A percentile compares a stretch with the other conserved stretches of the same genome.
phyloP scores from a whole-genome alignment of 92 coral and sea anemone genomes.

The Anthopleura xanthogrammica region DNA sequence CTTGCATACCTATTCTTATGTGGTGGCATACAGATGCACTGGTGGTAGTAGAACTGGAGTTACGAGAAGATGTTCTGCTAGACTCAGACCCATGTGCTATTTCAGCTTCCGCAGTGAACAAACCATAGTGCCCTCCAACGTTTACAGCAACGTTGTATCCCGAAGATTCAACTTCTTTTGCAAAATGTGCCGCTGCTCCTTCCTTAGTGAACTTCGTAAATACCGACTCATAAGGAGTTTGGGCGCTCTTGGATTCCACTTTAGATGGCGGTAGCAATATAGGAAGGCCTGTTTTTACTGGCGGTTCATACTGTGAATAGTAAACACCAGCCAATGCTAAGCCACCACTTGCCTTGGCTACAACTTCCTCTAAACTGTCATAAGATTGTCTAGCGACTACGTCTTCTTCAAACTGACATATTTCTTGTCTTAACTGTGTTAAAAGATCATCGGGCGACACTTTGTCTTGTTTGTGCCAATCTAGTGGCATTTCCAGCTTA shows the following conservation, averaged over 20 bases:
- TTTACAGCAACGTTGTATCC: slow-evolving; percentile 9
- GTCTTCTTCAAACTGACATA: neutral
- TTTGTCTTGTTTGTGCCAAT: too few relatives aligned
- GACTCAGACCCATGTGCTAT: neutral
- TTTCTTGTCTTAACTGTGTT: slow-evolving; percentile 1
- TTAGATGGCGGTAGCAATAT: slow-evolving; percentile 16
- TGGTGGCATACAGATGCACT: slow-evolving; percentile 38
- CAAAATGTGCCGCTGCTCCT: slow-evolving; percentile 36
- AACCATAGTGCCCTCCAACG: neutral
- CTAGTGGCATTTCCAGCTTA: too few relatives aligned
- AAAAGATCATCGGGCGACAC: too few relatives aligned
- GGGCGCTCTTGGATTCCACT: neutral
- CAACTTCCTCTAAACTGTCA: slow-evolving; percentile 11
- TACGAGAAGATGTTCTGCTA: neutral
- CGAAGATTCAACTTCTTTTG: slow-evolving; percentile 31
- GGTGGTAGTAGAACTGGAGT: neutral
- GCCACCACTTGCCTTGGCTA: slow-evolving; percentile 36
- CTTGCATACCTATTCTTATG: slow-evolving; percentile 32
- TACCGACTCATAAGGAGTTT: neutral
- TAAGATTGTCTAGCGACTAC: neutral
- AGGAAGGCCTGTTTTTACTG: slow-evolving; percentile 20
- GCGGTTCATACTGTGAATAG: slow-evolving; percentile 24
- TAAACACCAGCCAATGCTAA: slow-evolving; percentile 22
- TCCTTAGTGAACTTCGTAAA: neutral
- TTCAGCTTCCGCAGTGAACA: slow-evolving; percentile 2